Conservation (phyloP, 2,888 invertebrate species). For the Monochamus alternatus region DNA sequence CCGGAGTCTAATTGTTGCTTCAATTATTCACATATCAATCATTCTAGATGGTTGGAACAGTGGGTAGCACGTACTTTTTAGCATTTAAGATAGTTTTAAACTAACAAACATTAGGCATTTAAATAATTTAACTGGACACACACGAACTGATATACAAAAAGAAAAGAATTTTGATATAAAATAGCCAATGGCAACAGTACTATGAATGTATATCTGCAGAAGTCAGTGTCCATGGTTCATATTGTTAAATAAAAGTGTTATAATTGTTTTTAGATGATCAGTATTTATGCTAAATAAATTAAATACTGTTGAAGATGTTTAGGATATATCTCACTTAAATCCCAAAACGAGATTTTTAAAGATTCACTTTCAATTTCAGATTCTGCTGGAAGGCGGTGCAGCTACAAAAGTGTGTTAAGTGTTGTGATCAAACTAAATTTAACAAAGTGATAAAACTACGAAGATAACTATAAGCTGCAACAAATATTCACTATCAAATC, state of each 20-base stretch:
- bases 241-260: not conserved
- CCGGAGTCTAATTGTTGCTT: constrained; percentile 1
- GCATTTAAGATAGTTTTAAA: not conserved
- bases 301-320: not conserved
- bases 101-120: not conserved
- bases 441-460: constrained; percentile 16
- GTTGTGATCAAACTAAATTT: constrained; percentile 19
- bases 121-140: constrained; percentile 3
- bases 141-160: not conserved
- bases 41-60: not conserved
- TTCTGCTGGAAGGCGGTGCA: not conserved
- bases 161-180: not conserved
- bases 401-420: constrained; percentile 17
- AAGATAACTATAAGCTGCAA: not conserved
- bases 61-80: not conserved
- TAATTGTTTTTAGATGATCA: too few relatives aligned
- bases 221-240: not conserved
- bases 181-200: not conserved
- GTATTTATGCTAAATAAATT: not conserved
- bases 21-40: constrained; percentile 15
- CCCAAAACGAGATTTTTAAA: too few relatives aligned
- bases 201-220: too few relatives aligned
- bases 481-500: not conserved
- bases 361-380: constrained; percentile 15
- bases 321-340: too few relatives aligned